Conservation (phyloP, 2,888 invertebrate species). For the Hemicrepidius hirtus region DNA sequence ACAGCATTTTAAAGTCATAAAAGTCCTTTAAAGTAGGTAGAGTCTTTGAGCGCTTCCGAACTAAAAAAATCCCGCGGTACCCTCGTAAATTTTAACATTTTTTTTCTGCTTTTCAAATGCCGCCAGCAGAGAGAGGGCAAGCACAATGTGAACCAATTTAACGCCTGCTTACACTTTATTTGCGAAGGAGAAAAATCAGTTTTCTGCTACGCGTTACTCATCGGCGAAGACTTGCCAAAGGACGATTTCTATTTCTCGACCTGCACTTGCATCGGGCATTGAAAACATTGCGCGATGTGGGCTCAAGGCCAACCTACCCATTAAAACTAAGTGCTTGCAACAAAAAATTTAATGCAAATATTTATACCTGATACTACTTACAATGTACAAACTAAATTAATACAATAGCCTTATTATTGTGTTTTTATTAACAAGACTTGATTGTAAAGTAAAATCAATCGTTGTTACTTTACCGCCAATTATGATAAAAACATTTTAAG, state of each 20-base stretch:
- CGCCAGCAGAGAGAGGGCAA: conserved; percentile 12
- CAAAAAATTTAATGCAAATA: conserved; percentile 36
- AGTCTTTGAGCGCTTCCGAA: conserved; percentile 24
- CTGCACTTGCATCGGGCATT: conserved; percentile 28
- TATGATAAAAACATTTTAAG: conserved; percentile 16
- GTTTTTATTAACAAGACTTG: conserved; percentile 13
- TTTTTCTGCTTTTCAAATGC: conserved; percentile 1
- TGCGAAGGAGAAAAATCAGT: conserved; percentile 12
- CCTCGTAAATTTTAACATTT: conserved; percentile 29
- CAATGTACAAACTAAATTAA: conserved; percentile 20
- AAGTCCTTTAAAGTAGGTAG: conserved; percentile 38
- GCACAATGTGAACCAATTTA: conserved; percentile 30
- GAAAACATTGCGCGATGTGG: conserved; percentile 20
- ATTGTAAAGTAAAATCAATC: conserved; percentile 19
- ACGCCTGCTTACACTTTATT: conserved; percentile 31
- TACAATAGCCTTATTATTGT: conserved; percentile 25
- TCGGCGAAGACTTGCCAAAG: conserved; percentile 25
- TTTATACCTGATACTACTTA: conserved; percentile 18
- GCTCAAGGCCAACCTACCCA: conserved; percentile 24
- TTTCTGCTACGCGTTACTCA: conserved; percentile 19
- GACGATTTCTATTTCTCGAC: conserved; percentile 34
- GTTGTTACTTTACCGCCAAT: conserved; percentile 16
- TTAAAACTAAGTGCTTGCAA: conserved; percentile 19
- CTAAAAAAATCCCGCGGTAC: conserved; percentile 1
- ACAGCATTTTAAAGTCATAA: conserved; percentile 38